Conservation (phyloP, 2,113 vertebrate genomes). For the Anolis carolinensis region DNA sequence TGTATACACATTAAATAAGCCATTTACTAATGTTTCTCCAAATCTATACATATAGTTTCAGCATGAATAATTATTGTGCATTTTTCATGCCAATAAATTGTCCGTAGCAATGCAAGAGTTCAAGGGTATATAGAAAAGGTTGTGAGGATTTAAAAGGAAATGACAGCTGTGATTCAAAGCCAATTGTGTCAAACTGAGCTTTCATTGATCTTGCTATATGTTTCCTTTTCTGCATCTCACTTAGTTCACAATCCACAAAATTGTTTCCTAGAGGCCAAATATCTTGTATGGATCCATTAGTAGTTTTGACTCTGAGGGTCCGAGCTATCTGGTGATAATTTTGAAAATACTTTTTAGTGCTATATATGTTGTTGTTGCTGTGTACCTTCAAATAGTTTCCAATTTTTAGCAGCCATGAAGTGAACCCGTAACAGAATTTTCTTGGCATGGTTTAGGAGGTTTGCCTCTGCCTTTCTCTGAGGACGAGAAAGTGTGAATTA, state of each 20-base stretch:
- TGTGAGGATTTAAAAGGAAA: slow-evolving; percentile 14
- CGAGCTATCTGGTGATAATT: neutral
- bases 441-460: too few relatives aligned
- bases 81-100: slow-evolving; percentile 42
- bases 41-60: slow-evolving; percentile 49
- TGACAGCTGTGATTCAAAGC: slow-evolving; percentile 18
- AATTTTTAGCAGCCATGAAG: too few relatives aligned
- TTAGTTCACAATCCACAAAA: neutral
- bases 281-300: neutral
- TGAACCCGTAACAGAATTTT: too few relatives aligned
- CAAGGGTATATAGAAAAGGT: slow-evolving; percentile 43
- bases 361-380: neutral
- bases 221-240: neutral
- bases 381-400: too few relatives aligned
- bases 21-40: slow-evolving; percentile 4
- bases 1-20: slow-evolving; percentile 43
- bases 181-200: slow-evolving; percentile 23
- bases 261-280: neutral
- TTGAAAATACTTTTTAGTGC: neutral
- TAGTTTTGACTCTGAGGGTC: neutral
- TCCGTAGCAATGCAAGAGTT: slow-evolving; percentile 13
- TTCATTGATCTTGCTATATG: slow-evolving; percentile 45
- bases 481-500: too few relatives aligned
- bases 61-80: slow-evolving; percentile 46
- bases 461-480: too few relatives aligned